Conservation (phyloP, 2,797 vertebrate genomes). For the Ibycter americanus region DNA sequence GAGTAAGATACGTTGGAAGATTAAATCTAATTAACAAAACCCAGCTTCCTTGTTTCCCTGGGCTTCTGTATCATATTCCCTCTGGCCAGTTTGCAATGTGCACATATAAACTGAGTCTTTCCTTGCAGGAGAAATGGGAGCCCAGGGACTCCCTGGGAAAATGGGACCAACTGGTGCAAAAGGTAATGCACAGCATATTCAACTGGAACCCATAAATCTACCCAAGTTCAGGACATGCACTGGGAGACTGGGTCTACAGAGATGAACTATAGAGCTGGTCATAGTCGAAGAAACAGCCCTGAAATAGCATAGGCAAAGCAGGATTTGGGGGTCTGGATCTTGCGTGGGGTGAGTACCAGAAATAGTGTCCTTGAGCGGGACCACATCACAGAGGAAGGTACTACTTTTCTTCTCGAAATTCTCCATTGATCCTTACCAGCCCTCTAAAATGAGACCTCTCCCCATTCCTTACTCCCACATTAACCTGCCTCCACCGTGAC, state of each 20-base stretch:
- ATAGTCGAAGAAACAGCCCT: background rate
- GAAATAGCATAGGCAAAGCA: background rate
- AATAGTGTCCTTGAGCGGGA: background rate
- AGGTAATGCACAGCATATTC: background rate
- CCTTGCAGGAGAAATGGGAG: conserved; percentile 9
- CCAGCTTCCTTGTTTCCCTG: background rate
- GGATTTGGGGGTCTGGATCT: background rate
- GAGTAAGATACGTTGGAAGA: background rate
- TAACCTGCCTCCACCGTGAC: background rate
- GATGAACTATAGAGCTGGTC: background rate
- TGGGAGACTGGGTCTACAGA: background rate
- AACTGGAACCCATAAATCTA: background rate
- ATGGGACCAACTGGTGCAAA: conserved; percentile 21
- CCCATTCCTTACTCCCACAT: background rate
- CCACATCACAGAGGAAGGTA: background rate
- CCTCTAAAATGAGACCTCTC: background rate
- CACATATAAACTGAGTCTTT: background rate
- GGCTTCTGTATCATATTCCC: background rate
- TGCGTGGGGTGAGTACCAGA: background rate
- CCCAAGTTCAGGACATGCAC: background rate
- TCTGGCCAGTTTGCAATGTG: background rate
- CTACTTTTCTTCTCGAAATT: background rate
- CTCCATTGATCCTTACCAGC: background rate
- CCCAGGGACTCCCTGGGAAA: background rate
- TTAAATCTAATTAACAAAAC: background rate